Conservation (phyloP, 2,113 vertebrate species). For the Strix uralensis region DNA sequence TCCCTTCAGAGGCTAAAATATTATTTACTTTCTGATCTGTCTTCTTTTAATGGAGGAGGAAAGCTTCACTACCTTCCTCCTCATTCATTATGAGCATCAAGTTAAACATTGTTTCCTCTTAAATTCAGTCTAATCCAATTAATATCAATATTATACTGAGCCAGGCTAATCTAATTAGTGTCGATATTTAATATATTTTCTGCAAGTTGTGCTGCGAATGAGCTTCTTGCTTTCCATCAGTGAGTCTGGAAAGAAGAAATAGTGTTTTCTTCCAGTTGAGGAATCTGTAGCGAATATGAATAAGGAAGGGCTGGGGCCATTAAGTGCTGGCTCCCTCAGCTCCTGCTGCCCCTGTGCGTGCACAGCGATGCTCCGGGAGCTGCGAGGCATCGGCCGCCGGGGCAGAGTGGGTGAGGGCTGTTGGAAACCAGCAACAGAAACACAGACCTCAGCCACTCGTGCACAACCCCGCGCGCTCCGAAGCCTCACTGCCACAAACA, state of each 20-base stretch:
- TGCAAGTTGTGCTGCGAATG: neutral
- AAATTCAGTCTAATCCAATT: neutral
- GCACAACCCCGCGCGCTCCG: fast-evolving
- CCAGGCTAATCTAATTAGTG: constrained; percentile 42
- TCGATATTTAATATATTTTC: constrained; percentile 24
- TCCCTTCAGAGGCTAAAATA: neutral
- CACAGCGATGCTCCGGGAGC: neutral
- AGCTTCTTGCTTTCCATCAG: neutral
- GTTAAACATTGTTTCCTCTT: constrained; percentile 49
- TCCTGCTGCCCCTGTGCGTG: neutral
- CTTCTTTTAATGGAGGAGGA: neutral
- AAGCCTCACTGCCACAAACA: neutral
- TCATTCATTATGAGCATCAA: constrained; percentile 11
- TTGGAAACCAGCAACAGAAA: neutral
- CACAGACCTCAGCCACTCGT: neutral
- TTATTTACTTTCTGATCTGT: neutral
- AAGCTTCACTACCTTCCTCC: constrained; percentile 29
- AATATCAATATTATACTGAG: constrained; percentile 23
- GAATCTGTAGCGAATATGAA: fast-evolving
- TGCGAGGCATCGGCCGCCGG: neutral
- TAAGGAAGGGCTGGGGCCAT: neutral
- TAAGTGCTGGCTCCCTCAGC: fast-evolving
- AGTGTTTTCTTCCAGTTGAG: neutral
- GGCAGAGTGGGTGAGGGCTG: too few species aligned
- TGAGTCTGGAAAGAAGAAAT: neutral